A percentile compares a stretch with the other conserved stretches of the same genome.
Evolutionary conservation across 1,140 invertebrate species (phyloP).

Genomic region (Platyscapa corneri): DNA sequence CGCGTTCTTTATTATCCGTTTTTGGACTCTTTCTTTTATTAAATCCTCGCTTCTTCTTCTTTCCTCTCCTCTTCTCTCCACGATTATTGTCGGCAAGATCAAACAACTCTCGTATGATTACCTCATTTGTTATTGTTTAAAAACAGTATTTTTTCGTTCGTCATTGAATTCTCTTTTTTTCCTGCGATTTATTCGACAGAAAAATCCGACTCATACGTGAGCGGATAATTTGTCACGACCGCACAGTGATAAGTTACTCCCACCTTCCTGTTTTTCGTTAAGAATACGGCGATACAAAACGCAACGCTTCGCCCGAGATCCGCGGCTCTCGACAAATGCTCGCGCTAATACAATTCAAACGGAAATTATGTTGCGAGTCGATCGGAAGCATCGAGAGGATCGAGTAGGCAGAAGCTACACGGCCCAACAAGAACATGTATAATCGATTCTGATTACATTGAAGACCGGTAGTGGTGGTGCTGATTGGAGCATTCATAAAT

Average conservation of each 20-base stretch:
- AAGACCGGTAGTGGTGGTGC: slow-evolving; percentile 72
- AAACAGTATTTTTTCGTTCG: slow-evolving; percentile 42
- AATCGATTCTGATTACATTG: slow-evolving; percentile 75
- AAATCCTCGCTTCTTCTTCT: slow-evolving; percentile 51
- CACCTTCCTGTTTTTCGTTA: background rate
- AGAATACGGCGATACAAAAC: background rate
- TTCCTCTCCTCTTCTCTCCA: background rate
- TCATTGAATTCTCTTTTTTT: slow-evolving; percentile 47
- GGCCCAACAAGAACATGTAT: slow-evolving; percentile 52
- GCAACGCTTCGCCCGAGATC: too few species aligned
- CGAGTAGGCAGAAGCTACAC: slow-evolving; percentile 1
- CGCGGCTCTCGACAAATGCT: slow-evolving; percentile 3
- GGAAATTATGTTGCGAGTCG: background rate
- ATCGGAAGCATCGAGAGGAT: background rate
- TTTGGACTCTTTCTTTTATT: slow-evolving; percentile 54
- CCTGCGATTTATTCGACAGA: slow-evolving; percentile 38
- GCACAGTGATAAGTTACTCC: background rate
- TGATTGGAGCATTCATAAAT: slow-evolving; percentile 76
- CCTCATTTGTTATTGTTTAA: slow-evolving; percentile 52
- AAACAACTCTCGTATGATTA: slow-evolving; percentile 56
- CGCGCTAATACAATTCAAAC: background rate
- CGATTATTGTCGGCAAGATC: slow-evolving; percentile 61
- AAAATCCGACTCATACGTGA: slow-evolving; percentile 27
- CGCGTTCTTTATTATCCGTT: slow-evolving; percentile 44
- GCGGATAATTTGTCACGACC: slow-evolving; percentile 38